phyloP scores from a whole-genome alignment of 2,113 vertebrate genomes.

The Microtus ochrogaster region DNA sequence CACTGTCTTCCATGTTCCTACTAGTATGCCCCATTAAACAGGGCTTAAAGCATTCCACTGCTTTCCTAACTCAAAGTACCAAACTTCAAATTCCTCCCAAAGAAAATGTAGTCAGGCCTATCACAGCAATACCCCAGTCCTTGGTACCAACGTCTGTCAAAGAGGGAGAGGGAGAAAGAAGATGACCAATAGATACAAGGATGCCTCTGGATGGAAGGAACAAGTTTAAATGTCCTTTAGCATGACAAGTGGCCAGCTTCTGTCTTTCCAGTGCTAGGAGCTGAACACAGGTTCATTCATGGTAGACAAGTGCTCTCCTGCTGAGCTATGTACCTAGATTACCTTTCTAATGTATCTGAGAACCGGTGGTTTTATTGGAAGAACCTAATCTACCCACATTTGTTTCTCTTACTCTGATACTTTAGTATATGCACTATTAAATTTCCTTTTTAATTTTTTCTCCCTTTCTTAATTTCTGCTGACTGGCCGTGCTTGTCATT shows the following conservation, averaged over 20 bases:
- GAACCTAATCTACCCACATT: conserved; percentile 15
- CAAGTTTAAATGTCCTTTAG: background rate
- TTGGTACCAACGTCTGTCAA: background rate
- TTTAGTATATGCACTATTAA: background rate
- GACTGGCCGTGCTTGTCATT: background rate
- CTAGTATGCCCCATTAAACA: background rate
- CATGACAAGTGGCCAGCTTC: background rate
- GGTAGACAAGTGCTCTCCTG: background rate
- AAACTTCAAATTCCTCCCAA: background rate
- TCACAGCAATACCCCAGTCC: background rate
- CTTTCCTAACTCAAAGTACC: too few relatives aligned
- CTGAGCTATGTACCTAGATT: background rate
- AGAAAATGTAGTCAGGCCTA: background rate
- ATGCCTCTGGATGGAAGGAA: background rate
- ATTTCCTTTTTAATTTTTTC: background rate
- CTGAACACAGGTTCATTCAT: background rate
- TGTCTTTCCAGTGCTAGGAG: background rate
- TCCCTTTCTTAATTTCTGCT: conserved; percentile 4
- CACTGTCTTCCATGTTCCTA: background rate
- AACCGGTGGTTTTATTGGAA: conserved; percentile 33
- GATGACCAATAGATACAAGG: background rate
- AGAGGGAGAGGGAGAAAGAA: background rate
- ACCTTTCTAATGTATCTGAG: conserved; percentile 40
- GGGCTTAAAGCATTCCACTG: too few relatives aligned
- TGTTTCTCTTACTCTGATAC: conserved; percentile 22